Base-by-base conservation (phyloP, 37 sponge, comb jelly and placozoan genomes). In the Crambe crambe region DNA sequence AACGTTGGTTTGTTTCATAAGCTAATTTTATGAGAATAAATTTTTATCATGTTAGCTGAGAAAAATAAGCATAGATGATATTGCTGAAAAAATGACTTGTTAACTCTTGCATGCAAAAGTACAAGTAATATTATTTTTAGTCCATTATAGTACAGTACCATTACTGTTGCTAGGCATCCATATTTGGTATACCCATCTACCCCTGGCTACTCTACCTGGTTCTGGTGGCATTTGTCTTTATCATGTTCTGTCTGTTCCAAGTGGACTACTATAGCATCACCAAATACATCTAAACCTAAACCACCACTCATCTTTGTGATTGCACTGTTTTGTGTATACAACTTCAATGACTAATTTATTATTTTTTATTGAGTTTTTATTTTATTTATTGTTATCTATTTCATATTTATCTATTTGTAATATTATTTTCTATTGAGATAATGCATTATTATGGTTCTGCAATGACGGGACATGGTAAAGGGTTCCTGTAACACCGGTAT, bases 181-280 rank as follows among this genome's bases (percentile, higher is more conserved):
- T 87, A 62, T 87, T 87, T 31, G 87, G 87, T 30, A 71, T 87
- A 0, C 81, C 87, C 63, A 69, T 87, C 15, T 43, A 69, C 63
- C 87, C 87, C 1, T 81, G 81, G 81, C 25, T 75, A 68, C 32
- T 76, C 37, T 87, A 87, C 56, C 41, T 47, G 18, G 64, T 42
- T 21, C 17, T 76, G 20, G 41, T 64, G 2, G 15, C 43, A 1
- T 63, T 81, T 36, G 18, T 56, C 35, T 87, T 87, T 27, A 58
- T 47, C 9, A 30, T 81, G 44, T 59, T 80, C 0, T 1, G 74
- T 29, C 61, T 87, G 35, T 38, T 74, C 25, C 77, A 80, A 34
- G 9, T n/a, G 25, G 74, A 44, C 22, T n/a, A 2, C 37, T 78
- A 70, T 26, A 70, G 26, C 42, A 4, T 70, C 42, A 17, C 23